Conservation (phyloP, 2,888 invertebrate species). For the Leucoma salicis region DNA sequence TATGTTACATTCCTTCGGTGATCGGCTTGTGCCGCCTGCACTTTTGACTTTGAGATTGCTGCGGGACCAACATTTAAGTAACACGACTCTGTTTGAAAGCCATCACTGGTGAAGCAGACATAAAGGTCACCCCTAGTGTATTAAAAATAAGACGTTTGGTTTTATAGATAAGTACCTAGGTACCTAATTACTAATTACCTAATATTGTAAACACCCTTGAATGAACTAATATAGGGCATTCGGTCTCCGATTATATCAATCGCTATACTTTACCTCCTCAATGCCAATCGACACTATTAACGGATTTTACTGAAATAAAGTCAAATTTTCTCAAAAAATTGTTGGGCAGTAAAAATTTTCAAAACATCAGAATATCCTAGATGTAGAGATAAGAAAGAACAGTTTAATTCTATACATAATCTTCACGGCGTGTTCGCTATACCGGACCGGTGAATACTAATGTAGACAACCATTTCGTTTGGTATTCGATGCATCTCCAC, state of each 20-base stretch:
- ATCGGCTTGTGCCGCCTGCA: too few species aligned
- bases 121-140: too few species aligned
- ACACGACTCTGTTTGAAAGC: too few species aligned
- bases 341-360: conserved; percentile 3
- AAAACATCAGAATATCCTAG: conserved; percentile 33
- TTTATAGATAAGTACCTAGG: too few species aligned
- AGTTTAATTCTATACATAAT: conserved; percentile 56
- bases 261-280: not conserved
- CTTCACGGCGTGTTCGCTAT: conserved; percentile 58
- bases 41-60: too few species aligned
- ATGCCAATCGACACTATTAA: conserved; percentile 1
- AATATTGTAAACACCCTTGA: too few species aligned
- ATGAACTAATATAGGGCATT: not conserved
- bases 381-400: conserved; percentile 50
- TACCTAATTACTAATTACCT: too few species aligned
- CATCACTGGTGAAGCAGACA: too few species aligned
- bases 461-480: conserved; percentile 46
- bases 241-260: not conserved
- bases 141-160: too few species aligned
- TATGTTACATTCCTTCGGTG: too few species aligned
- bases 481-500: conserved; percentile 63
- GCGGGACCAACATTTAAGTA: too few species aligned
- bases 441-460: conserved; percentile 65
- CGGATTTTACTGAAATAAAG: not conserved
- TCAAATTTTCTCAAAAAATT: conserved; percentile 6